Conservation (phyloP, 2,113 vertebrate genomes). For the Serilophus lunatus region DNA sequence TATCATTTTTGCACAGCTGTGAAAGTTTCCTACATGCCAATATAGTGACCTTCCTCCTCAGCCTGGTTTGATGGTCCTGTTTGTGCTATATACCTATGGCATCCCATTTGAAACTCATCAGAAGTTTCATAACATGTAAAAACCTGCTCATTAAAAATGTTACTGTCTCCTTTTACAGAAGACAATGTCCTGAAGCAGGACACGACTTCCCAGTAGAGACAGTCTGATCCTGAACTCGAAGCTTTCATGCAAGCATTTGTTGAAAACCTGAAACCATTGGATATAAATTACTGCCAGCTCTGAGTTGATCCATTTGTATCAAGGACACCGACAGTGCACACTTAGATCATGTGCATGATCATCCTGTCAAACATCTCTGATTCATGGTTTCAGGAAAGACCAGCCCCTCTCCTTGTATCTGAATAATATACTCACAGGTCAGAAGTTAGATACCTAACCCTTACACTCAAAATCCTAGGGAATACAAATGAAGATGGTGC, state of each 20-base stretch:
- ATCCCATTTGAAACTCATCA: background rate
- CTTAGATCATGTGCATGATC: background rate
- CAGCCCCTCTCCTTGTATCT: background rate
- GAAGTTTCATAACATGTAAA: background rate
- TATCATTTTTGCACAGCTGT: background rate
- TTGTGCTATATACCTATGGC: background rate
- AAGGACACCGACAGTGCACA: background rate
- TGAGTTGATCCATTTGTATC: background rate
- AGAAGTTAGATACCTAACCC: background rate
- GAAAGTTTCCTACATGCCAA: background rate
- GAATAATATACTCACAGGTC: background rate
- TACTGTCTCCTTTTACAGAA: background rate
- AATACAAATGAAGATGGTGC: background rate
- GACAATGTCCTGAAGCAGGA: background rate
- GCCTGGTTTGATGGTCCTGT: background rate
- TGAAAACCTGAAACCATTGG: background rate
- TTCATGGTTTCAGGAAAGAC: background rate
- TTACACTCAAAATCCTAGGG: background rate
- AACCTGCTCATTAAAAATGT: background rate
- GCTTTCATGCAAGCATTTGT: background rate
- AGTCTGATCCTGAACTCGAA: background rate
- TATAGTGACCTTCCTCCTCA: background rate
- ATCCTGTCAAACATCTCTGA: background rate
- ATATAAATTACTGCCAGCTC: constrained; percentile 1
- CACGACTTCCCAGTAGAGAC: background rate